phyloP scores from a whole-genome alignment of 2,797 vertebrate genomes.

The Danio tinwini region DNA sequence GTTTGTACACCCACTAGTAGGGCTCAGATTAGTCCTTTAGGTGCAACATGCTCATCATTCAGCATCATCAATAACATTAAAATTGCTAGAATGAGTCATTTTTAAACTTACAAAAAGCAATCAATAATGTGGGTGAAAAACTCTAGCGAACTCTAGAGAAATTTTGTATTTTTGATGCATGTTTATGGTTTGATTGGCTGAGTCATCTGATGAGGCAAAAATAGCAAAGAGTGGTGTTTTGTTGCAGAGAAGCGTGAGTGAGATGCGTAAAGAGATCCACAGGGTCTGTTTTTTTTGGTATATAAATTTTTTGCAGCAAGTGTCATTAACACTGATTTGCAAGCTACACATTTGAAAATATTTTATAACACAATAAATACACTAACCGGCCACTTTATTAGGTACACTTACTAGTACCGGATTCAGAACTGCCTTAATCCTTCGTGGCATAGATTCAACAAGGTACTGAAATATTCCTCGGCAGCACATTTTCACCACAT shows the following conservation, averaged over 20 bases:
- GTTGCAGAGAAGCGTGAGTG: slow-evolving; percentile 7
- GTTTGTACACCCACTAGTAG: not conserved
- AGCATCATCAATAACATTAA: not conserved
- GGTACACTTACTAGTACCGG: too few relatives aligned
- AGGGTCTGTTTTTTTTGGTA: not conserved
- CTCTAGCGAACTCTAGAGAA: not conserved
- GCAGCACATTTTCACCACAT: too few relatives aligned
- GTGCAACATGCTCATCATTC: not conserved
- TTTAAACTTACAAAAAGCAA: slow-evolving; percentile 1
- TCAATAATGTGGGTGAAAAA: slow-evolving; percentile 5
- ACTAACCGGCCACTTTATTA: too few relatives aligned
- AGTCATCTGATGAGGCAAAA: slow-evolving; percentile 18
- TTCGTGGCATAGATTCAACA: too few relatives aligned
- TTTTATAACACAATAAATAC: too few relatives aligned
- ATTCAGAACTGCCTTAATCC: too few relatives aligned
- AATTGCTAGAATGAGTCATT: slow-evolving; percentile 5
- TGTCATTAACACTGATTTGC: not conserved
- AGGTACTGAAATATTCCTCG: too few relatives aligned
- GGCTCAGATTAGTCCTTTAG: not conserved
- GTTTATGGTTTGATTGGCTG: slow-evolving; percentile 7
- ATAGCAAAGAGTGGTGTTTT: slow-evolving; percentile 29
- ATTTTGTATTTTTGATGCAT: not conserved
- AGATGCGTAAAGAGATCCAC: not conserved
- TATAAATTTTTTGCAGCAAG: not conserved
- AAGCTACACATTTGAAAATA: not conserved